Evolutionary conservation across 2,113 vertebrate genomes (phyloP).

Genomic region (Ictalurus punctatus): DNA sequence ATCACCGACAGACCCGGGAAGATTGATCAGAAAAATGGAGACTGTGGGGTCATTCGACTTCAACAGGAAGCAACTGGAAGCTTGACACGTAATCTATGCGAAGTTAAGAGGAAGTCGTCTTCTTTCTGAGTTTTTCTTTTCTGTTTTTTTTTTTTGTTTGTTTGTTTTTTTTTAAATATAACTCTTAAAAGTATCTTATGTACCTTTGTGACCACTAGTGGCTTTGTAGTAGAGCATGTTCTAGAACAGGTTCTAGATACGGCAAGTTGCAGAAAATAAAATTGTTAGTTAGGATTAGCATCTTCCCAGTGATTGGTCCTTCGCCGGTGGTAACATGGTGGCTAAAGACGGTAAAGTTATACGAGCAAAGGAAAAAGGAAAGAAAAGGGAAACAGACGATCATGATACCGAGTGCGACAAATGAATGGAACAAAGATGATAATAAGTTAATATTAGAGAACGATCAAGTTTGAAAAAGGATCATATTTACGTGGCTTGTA

Average conservation of each 20-base stretch:
- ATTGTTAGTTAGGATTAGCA: not conserved
- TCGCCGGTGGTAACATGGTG: not conserved
- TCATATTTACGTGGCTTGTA: not conserved
- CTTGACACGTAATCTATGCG: not conserved
- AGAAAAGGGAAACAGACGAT: not conserved
- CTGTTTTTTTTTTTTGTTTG: not conserved
- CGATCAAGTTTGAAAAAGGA: too few species aligned
- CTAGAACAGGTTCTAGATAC: not conserved
- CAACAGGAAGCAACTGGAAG: slow-evolving; percentile 7
- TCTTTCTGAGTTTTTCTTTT: not conserved
- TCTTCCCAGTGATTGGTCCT: not conserved
- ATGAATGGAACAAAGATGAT: not conserved
- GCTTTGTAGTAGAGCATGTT: not conserved
- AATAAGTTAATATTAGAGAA: not conserved
- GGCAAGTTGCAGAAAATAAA: not conserved
- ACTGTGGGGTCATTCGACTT: not conserved
- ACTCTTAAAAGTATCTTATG: not conserved
- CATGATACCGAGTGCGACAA: not conserved
- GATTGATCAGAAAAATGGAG: slow-evolving; percentile 42
- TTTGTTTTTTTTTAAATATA: not conserved
- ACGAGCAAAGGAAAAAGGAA: not conserved
- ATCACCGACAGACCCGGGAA: slow-evolving; percentile 42
- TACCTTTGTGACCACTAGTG: not conserved
- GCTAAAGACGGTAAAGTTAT: not conserved
- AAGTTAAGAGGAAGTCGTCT: not conserved